These are phyloP conservation scores for Bradynema listronoti DNA, from an alignment of 1,140 invertebrate species.

Conservation along the genomic window DNA sequence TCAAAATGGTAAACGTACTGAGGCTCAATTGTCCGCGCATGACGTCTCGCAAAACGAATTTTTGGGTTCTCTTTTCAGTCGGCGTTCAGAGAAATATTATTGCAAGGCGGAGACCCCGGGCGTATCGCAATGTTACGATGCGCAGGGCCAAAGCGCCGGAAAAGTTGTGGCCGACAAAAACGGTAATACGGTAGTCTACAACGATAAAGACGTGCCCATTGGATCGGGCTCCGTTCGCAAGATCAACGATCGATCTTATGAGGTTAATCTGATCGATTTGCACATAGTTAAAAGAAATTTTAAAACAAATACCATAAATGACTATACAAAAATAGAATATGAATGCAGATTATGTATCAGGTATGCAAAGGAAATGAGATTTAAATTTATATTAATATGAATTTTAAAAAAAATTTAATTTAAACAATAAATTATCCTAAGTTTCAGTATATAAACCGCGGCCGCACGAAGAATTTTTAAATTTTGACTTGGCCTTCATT, in stretches of 20 bases:
- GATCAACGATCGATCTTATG: slow-evolving; percentile 45
- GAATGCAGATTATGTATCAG: no score
- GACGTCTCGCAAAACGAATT: slow-evolving; percentile 42
- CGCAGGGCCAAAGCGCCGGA: slow-evolving; percentile 51
- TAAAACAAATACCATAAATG: no score
- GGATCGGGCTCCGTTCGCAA: slow-evolving; percentile 52
- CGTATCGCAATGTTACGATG: slow-evolving; percentile 56
- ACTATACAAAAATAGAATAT: no score
- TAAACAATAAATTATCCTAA: no score
- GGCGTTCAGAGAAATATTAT: slow-evolving; percentile 55
- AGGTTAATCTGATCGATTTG: slow-evolving; percentile 34
- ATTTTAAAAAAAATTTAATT: no score
- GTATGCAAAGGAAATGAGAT: no score
- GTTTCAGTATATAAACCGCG: no score
- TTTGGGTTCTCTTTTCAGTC: slow-evolving; percentile 47
- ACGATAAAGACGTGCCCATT: slow-evolving; percentile 49
- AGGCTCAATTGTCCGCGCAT: slow-evolving; percentile 49
- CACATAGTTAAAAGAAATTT: background rate
- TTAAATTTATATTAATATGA: no score
- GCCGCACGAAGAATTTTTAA: no score
- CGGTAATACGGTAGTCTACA: slow-evolving; percentile 57
- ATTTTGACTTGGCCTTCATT: no score
- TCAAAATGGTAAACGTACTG: slow-evolving; percentile 50
- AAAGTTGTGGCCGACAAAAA: slow-evolving; percentile 57
- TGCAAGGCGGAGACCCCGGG: slow-evolving; percentile 56